A percentile compares a stretch with the other conserved stretches of the same genome.
phyloP scores from a whole-genome alignment of 2,113 vertebrate genomes.

The Pycnonotus jocosus region DNA sequence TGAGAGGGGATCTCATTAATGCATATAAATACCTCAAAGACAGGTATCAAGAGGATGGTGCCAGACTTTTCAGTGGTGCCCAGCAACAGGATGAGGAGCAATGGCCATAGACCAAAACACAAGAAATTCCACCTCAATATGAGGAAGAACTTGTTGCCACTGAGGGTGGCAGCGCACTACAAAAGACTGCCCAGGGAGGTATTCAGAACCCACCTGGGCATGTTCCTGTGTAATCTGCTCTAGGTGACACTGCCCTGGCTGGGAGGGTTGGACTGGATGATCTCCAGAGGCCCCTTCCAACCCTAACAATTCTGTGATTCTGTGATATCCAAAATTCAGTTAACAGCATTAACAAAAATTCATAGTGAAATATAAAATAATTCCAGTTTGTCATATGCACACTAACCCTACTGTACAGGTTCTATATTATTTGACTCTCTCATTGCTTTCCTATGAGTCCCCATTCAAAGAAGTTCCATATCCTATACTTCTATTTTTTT shows the following conservation, averaged over 20 bases:
- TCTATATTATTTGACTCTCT: background rate
- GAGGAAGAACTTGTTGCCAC: background rate
- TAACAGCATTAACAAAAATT: background rate
- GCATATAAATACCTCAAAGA: background rate
- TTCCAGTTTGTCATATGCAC: background rate
- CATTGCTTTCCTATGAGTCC: background rate
- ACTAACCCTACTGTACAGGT: background rate
- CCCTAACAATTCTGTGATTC: background rate
- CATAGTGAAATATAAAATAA: background rate
- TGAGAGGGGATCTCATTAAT: background rate
- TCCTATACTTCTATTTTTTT: rapidly evolving
- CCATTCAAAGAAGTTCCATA: background rate
- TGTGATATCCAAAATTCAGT: background rate
- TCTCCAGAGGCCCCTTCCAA: background rate
- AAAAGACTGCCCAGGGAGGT: background rate
- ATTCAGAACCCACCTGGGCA: background rate
- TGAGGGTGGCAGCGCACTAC: background rate
- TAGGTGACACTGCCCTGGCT: background rate
- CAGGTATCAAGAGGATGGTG: background rate
- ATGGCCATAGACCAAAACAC: background rate
- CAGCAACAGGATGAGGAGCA: background rate
- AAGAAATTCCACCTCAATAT: background rate
- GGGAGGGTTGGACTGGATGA: background rate
- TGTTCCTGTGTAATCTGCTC: background rate
- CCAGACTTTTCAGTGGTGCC: background rate